Conservation (phyloP, 2,797 vertebrate species). For the Odontamblyopus lacepedii region DNA sequence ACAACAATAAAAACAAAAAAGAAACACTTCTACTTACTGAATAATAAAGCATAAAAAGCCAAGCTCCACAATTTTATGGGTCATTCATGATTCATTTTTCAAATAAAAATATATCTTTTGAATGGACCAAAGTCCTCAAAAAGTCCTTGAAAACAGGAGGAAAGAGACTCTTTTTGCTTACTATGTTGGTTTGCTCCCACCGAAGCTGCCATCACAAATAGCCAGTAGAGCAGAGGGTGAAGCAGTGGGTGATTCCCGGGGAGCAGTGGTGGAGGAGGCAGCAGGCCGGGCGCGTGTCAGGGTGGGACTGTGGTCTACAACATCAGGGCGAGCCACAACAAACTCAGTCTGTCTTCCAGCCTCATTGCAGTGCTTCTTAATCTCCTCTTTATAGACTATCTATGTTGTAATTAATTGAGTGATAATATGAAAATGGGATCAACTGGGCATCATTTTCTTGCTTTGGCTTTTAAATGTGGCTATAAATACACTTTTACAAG, state of each 20-base stretch:
- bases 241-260: constrained; percentile 53
- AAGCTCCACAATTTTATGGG: neutral
- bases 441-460: constrained; percentile 21
- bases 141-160: too few relatives aligned
- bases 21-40: neutral
- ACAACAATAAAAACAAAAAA: neutral
- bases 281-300: constrained; percentile 45
- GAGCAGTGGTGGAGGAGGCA: constrained; percentile 37
- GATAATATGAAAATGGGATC: constrained; percentile 31
- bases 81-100: too few relatives aligned
- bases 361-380: constrained; percentile 23
- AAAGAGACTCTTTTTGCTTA: constrained; percentile 51
- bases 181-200: constrained; percentile 74
- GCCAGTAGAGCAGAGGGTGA: constrained; percentile 50
- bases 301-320: constrained; percentile 36
- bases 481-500: constrained; percentile 42
- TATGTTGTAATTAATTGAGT: constrained; percentile 19
- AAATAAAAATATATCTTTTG: neutral
- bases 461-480: constrained; percentile 19
- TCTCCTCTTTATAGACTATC: constrained; percentile 24
- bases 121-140: neutral
- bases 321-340: constrained; percentile 36
- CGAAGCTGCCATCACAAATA: constrained; percentile 69
- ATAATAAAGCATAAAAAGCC: neutral
- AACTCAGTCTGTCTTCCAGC: constrained; percentile 22